These are phyloP conservation scores for Calliopum simillimum DNA, from an alignment of 2,888 invertebrate species.

Conservation along the genomic window DNA sequence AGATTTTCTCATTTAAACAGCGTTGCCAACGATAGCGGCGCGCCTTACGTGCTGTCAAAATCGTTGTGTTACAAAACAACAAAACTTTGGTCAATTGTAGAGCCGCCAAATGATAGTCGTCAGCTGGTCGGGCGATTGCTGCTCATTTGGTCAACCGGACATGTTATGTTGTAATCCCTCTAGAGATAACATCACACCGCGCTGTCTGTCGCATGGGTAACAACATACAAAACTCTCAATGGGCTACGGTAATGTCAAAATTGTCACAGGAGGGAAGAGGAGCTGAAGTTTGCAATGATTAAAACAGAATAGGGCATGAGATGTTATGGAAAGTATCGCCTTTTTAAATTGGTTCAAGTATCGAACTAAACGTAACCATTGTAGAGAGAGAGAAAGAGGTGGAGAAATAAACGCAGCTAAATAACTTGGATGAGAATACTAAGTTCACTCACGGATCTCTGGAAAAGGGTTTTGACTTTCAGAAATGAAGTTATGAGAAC, in stretches of 20 bases:
- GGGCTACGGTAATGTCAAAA: not conserved
- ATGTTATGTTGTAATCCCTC: conserved; percentile 28
- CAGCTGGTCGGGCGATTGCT: not conserved
- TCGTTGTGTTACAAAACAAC: not conserved
- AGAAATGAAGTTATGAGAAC: too few species aligned
- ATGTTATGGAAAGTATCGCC: too few species aligned
- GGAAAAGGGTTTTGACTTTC: too few species aligned
- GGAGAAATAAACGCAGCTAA: too few species aligned
- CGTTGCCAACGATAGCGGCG: not conserved
- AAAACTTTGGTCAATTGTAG: conserved; percentile 14
- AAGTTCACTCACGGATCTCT: too few species aligned
- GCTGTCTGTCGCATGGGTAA: too few species aligned
- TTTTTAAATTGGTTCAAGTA: too few species aligned
- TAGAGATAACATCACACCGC: conserved; percentile 28
- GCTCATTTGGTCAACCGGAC: not conserved
- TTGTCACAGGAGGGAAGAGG: not conserved
- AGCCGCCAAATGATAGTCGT: not conserved
- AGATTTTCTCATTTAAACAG: not conserved
- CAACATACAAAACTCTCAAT: too few species aligned
- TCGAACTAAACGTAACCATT: too few species aligned
- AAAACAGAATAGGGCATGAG: not conserved
- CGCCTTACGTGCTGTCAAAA: conserved; percentile 16
- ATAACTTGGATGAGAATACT: too few species aligned
- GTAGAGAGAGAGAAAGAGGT: too few species aligned
- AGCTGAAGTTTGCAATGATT: not conserved